Conservation (phyloP, 2,888 invertebrate species). For the Tuta absoluta region DNA sequence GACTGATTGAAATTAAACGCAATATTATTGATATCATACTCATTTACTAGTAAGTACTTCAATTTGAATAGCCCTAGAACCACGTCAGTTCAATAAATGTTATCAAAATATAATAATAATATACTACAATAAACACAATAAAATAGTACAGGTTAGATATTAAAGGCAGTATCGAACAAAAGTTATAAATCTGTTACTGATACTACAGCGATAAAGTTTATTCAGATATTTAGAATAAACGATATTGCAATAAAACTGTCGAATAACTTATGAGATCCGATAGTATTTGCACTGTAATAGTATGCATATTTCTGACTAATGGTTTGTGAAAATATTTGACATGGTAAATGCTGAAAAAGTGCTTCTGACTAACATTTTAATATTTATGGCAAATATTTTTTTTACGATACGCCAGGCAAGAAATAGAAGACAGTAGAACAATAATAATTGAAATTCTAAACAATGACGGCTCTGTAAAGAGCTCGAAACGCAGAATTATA, state of each 20-base stretch:
- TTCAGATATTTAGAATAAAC: slow-evolving; percentile 9
- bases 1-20: too few species aligned
- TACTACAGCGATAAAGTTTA: not conserved
- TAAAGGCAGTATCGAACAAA: not conserved
- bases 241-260: slow-evolving; percentile 7
- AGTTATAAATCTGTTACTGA: not conserved
- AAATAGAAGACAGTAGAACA: too few species aligned
- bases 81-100: too few species aligned
- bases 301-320: slow-evolving; percentile 4
- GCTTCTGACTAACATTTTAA: not conserved
- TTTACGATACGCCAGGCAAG: too few species aligned
- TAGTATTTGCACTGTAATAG: not conserved
- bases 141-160: not conserved
- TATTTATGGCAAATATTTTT: not conserved
- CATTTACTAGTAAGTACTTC: too few species aligned
- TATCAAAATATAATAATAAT: not conserved
- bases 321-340: slow-evolving; percentile 1
- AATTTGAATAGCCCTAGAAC: too few species aligned
- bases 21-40: too few species aligned
- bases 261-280: slow-evolving; percentile 13
- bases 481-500: too few species aligned
- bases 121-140: not conserved
- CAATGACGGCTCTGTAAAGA: too few species aligned
- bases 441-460: too few species aligned
- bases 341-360: not conserved